These are phyloP conservation scores for Harpagoxenus sublaevis DNA, from an alignment of 2,888 invertebrate genomes.

Conservation along the genomic window DNA sequence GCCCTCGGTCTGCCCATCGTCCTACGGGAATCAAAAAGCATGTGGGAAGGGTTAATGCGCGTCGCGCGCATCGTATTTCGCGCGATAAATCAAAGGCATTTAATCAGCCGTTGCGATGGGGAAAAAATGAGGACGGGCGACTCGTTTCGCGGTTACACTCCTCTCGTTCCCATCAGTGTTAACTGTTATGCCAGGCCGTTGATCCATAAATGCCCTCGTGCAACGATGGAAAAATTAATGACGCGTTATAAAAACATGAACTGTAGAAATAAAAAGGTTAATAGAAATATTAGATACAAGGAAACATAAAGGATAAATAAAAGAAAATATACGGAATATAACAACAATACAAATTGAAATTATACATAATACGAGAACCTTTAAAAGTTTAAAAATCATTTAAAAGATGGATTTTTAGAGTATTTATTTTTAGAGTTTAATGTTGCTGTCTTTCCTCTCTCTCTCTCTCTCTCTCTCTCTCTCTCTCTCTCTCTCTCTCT, in stretches of 20 bases:
- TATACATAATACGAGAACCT: not conserved
- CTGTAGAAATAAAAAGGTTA: not conserved
- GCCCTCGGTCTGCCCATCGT: slow-evolving; percentile 41
- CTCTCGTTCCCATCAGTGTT: slow-evolving; percentile 16
- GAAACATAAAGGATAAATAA: not conserved
- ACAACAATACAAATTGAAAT: not conserved
- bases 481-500: not conserved
- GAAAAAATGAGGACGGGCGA: slow-evolving; percentile 34
- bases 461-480: not conserved
- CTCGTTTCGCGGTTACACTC: slow-evolving; percentile 29
- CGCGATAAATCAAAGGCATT: slow-evolving; percentile 64
- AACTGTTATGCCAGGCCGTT: not conserved
- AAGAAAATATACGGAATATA: not conserved
- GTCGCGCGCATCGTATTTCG: slow-evolving; percentile 56
- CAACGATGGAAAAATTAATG: slow-evolving; percentile 4
- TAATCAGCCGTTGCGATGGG: slow-evolving; percentile 56
- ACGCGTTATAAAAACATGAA: not conserved
- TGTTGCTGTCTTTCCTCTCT: not conserved
- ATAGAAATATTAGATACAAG: not conserved
- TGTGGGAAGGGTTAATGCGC: slow-evolving; percentile 60
- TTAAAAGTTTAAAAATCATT: not conserved
- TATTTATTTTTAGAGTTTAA: not conserved
- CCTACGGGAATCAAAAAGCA: slow-evolving; percentile 58
- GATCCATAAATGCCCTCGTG: not conserved
- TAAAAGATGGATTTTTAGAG: not conserved